These are phyloP conservation scores for Miltochrista miniata DNA, from an alignment of 2,888 invertebrate genomes.

Conservation along the genomic window DNA sequence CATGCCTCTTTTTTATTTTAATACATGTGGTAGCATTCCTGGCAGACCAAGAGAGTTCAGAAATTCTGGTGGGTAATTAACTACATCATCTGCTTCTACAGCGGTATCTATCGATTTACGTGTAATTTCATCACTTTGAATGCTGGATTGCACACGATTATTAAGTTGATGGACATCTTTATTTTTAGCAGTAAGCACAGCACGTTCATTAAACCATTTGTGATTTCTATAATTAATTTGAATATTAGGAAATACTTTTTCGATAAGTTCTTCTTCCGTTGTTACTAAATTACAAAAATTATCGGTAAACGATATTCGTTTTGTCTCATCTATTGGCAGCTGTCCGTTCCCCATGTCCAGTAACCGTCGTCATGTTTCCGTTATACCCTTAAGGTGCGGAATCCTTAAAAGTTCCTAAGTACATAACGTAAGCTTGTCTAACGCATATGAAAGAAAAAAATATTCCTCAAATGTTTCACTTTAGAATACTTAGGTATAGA, in stretches of 20 bases:
- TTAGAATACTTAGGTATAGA: too few species aligned
- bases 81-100: slow-evolving; percentile 27
- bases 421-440: too few species aligned
- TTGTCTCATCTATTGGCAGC: not conserved
- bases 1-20: slow-evolving; percentile 40
- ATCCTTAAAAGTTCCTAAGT: too few species aligned
- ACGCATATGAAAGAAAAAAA: too few species aligned
- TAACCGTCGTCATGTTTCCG: too few species aligned
- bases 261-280: slow-evolving; percentile 31
- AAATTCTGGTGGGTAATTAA: slow-evolving; percentile 46
- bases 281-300: slow-evolving; percentile 45
- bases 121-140: not conserved
- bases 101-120: not conserved
- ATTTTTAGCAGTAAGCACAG: not conserved
- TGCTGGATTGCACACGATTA: not conserved
- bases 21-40: slow-evolving; percentile 38
- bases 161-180: slow-evolving; percentile 20
- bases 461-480: too few species aligned
- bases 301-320: slow-evolving; percentile 40
- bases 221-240: slow-evolving; percentile 32
- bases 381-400: too few species aligned
- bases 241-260: slow-evolving; percentile 25
- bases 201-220: slow-evolving; percentile 33
- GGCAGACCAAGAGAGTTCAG: slow-evolving; percentile 45
- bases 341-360: not conserved